Evolutionary conservation across 2,888 invertebrate genomes (phyloP).

Genomic region (Oegoconia quadripuncta): DNA sequence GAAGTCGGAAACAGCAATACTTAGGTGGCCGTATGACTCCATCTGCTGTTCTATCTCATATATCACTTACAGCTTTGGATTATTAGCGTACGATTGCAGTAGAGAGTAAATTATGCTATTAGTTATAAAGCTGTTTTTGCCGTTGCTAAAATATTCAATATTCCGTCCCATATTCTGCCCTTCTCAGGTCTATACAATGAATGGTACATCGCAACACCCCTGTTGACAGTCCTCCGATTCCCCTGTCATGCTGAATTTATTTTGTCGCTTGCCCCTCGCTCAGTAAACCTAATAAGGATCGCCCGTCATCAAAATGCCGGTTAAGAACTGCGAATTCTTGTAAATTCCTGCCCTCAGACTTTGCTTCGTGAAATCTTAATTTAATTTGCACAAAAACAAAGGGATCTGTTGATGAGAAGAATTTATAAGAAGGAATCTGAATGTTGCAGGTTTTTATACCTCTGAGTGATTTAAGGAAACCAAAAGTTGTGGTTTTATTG

Average conservation of each 20-base stretch:
- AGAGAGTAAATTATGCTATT: no score
- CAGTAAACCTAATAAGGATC: constrained; percentile 63
- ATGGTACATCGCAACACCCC: constrained; percentile 35
- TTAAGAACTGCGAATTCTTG: constrained; percentile 42
- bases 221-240: constrained; percentile 36
- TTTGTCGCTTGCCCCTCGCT: constrained; percentile 40
- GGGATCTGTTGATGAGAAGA: constrained; percentile 35
- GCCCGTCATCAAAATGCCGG: constrained; percentile 42
- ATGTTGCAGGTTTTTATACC: constrained; percentile 20
- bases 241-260: constrained; percentile 53
- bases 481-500: no score
- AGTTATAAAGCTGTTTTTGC: no score
- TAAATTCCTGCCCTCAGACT: constrained; percentile 35
- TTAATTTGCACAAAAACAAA: constrained; percentile 51
- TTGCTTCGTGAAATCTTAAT: constrained; percentile 55
- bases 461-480: constrained; percentile 6
- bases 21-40: no score
- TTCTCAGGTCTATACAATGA: constrained; percentile 26
- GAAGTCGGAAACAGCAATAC: no score
- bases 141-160: no score
- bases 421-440: constrained; percentile 30
- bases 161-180: no score
- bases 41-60: no score
- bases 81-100: no score
- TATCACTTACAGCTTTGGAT: no score